These are phyloP conservation scores for Meiosimyza decipiens DNA, from an alignment of 2,888 invertebrate species.

Conservation along the genomic window DNA sequence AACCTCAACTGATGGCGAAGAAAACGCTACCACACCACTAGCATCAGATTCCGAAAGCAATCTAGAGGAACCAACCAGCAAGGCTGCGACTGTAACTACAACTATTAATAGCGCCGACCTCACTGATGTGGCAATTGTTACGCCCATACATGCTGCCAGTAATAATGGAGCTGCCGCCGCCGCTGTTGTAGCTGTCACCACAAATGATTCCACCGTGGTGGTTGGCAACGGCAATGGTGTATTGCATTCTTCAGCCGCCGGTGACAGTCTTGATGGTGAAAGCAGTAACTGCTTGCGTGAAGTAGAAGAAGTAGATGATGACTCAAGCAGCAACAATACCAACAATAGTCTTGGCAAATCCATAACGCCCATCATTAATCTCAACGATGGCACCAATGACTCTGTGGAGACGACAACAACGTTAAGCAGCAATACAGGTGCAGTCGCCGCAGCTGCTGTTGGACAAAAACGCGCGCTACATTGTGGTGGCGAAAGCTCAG, in stretches of 20 bases:
- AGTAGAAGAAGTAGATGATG: slow-evolving; percentile 53
- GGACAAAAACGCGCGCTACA: slow-evolving; percentile 56
- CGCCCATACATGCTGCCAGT: slow-evolving; percentile 37
- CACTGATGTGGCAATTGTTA: slow-evolving; percentile 29
- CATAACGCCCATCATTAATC: slow-evolving; percentile 36
- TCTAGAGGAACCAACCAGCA: slow-evolving; percentile 71
- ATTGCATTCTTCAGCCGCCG: slow-evolving; percentile 38
- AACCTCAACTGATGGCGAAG: slow-evolving; percentile 63
- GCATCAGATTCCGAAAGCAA: slow-evolving; percentile 80
- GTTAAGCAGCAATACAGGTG: slow-evolving; percentile 39
- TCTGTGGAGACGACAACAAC: slow-evolving; percentile 39
- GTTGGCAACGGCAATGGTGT: slow-evolving; percentile 58
- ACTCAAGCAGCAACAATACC: slow-evolving; percentile 47
- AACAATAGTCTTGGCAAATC: slow-evolving; percentile 49
- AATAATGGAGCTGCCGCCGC: slow-evolving; percentile 50
- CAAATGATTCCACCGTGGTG: slow-evolving; percentile 33
- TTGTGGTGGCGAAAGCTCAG: slow-evolving; percentile 44
- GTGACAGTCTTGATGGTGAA: slow-evolving; percentile 46
- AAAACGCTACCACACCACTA: slow-evolving; percentile 51
- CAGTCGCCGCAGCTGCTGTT: slow-evolving; percentile 42
- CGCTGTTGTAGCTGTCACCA: slow-evolving; percentile 43
- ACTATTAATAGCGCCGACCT: slow-evolving; percentile 16
- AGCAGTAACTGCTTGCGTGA: slow-evolving; percentile 44
- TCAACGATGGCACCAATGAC: slow-evolving; percentile 44
- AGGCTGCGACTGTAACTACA: slow-evolving; percentile 54